Evolutionary conservation across 2,113 vertebrate species (phyloP), one percentile per base, ranked within the genome.

Genomic region (Bolborhynchus lineola): DNA sequence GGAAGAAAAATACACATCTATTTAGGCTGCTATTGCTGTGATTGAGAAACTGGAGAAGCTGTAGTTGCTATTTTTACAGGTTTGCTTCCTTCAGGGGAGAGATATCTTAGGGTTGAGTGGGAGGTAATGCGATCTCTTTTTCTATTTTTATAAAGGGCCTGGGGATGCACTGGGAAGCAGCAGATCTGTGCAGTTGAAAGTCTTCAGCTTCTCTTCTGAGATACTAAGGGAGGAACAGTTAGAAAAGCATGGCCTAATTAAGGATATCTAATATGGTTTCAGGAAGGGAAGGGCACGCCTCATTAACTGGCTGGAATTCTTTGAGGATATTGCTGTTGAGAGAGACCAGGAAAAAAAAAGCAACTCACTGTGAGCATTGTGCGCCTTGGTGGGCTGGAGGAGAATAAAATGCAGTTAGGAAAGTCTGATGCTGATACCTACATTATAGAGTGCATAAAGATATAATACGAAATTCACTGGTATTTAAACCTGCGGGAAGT

Each of bases 171-270:
- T 1, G 62, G 88, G 91, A 97, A 95, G 92, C 92, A 86, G 90
- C 89, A 93, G 96, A 94, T 95, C 95, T 90, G 57, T 82, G 88
- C 90, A 95, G 92, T 93, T 93, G 92, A 93, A 96, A 96, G 89
- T 95, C 86, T 94, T 96, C 95, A 94, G 91, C 91, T 91, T 53
- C 41, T 91, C 94, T 97, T 92, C 90, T 90, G 88, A 96, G 94
- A 86, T 96, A 97, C 93, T 96, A 81, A 87, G 88, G 93, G 95
- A 97, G 94, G 96, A 97, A 95, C 65, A 85, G 93, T 96, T 83
- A 92, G 95, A 97, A 96, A 97, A 96, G 91, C 94, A 94, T 93
- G 94, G 95, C 96, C 97, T 98, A 97, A 98, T 98, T 97, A 95
- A 95, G 90, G 96, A 94, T 97, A 97, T 97, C 96, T 96, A 97